Conservation (phyloP, 1,140 invertebrate genomes). For the Caerostris extrusa region DNA sequence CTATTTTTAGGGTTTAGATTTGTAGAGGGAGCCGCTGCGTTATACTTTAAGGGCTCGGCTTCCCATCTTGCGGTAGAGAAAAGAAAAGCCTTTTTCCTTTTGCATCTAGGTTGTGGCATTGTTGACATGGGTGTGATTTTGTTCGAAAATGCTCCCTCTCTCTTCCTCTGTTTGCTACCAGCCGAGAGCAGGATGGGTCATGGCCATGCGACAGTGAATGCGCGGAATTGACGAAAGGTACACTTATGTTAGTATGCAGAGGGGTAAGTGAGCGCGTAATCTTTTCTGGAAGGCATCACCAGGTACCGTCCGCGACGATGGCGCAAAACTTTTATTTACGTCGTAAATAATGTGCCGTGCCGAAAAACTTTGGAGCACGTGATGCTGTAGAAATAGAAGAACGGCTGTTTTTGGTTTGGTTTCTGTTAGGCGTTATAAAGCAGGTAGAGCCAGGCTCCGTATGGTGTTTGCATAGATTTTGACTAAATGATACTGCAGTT, state of each 20-base stretch:
- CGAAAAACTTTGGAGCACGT: neutral
- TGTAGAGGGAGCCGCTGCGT: neutral
- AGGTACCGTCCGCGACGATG: constrained; percentile 36
- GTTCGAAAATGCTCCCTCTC: too few relatives aligned
- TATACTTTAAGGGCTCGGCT: constrained; percentile 56
- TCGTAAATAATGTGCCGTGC: constrained; percentile 55
- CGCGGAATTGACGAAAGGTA: constrained; percentile 27
- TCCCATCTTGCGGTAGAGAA: constrained; percentile 65
- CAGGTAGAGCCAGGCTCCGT: too few relatives aligned
- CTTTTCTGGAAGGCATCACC: too few relatives aligned
- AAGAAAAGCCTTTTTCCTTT: constrained; percentile 44
- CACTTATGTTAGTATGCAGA: neutral
- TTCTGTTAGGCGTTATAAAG: too few relatives aligned
- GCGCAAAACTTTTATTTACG: constrained; percentile 4
- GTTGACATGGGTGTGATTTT: constrained; percentile 57
- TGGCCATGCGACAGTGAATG: neutral
- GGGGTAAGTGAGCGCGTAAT: neutral
- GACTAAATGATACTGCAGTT: too few relatives aligned
- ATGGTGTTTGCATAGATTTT: too few relatives aligned
- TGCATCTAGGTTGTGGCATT: constrained; percentile 46
- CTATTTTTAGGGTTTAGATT: constrained; percentile 58
- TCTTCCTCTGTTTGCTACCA: neutral
- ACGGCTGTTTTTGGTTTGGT: neutral
- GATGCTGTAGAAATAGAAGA: constrained; percentile 17
- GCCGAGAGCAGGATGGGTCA: neutral